Base-by-base conservation (phyloP, 2,888 invertebrate genomes). In the Leptinotarsa juncta region DNA sequence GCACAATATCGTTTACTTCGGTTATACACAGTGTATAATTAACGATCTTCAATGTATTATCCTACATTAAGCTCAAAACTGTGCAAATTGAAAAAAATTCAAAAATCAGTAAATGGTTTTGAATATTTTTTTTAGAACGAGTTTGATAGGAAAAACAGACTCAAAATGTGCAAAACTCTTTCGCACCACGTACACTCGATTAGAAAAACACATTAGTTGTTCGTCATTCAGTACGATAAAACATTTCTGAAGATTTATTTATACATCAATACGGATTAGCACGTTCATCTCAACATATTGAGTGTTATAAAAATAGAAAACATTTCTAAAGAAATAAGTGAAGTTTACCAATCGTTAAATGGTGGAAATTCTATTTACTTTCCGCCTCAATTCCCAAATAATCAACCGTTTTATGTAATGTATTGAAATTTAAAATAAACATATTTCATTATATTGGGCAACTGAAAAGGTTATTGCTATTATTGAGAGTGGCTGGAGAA, bases 271-370 rank as follows among this genome's bases (percentile, higher is more conserved):
- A 66, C 69, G 72, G 68, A 75, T 69, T 55, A 71, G 67, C 69
- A 69, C 67, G 67, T 71, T 68, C 73, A 77, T 67, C 75, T 73
- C 75, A 68, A 73, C 71, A 71, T 66, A 69, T 75, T 67, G 70
- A 75, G 71, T 71, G 73, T 53, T 78, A 68, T 74, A 76, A 78
- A 78, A 78, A 78, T 78, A 78, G 74, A 71, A 70, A 65, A 70
- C 70, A 55, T 74, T 76, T 74, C 55, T 76, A 71, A 67, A 76
- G 71, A 73, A 71, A 62, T 71, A 78, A 78, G 70, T 74, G 71
- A 76, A 72, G 67, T 70, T 62, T 74, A 67, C 73, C 73, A 66
- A 70, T 77, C 71, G 70, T 32, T 67, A 57, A 51, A 71, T 68
- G 26, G 50, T 60, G 57, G 67, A 68, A 68, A 76, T 72, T 73